Percentiles rank a stretch among this genome's conserved stretches.
phyloP scores from a whole-genome alignment of 2,797 vertebrate genomes.

The Perodicticus potto region DNA sequence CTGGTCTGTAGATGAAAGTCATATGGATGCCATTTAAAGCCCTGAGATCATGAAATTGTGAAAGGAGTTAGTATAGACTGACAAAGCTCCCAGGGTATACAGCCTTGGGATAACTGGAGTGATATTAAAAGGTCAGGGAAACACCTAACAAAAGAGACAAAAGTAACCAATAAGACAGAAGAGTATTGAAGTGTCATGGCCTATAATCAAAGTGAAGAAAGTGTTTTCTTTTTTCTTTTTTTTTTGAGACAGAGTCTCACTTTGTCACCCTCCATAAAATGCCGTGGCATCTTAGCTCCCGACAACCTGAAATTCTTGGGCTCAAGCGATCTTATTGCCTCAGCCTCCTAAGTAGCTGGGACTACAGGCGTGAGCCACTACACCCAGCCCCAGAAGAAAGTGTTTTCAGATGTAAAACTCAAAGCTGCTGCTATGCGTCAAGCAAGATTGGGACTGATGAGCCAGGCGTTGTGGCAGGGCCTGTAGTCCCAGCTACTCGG shows the following conservation, averaged over 20 bases:
- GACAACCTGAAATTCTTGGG: too few relatives aligned
- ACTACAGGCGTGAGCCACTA: too few relatives aligned
- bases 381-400: too few relatives aligned
- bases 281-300: too few relatives aligned
- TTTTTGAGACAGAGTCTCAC: too few relatives aligned
- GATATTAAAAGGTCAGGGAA: neutral
- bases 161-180: neutral
- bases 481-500: too few relatives aligned
- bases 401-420: neutral
- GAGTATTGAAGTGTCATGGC: neutral
- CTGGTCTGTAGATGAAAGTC: neutral
- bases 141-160: neutral
- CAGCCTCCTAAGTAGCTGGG: too few relatives aligned
- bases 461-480: too few relatives aligned
- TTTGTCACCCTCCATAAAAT: too few relatives aligned
- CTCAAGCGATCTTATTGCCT: too few relatives aligned
- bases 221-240: too few relatives aligned
- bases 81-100: neutral
- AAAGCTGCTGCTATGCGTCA: neutral
- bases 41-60: neutral
- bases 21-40: neutral
- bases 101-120: neutral
- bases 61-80: neutral
- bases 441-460: neutral
- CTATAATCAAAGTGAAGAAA: neutral